Evolutionary conservation across 30 jellyfish, hydroid and myxozoan species (phyloP).

Genomic region (Phacellophora camtschatica): DNA sequence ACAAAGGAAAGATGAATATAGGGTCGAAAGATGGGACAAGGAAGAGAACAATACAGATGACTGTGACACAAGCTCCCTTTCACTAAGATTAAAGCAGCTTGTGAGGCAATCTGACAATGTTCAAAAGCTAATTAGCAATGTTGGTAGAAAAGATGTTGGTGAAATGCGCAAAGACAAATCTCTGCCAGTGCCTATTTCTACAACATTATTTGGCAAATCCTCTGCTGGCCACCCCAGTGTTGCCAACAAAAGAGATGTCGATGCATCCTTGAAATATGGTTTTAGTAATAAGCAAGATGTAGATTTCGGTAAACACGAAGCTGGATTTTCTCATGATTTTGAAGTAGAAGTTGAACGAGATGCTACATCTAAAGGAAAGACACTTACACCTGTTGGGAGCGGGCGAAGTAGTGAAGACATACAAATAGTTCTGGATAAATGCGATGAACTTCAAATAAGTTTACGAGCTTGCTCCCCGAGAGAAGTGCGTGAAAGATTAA

Average conservation of each 20-base stretch:
- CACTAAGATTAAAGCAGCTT: slow-evolving; percentile 68
- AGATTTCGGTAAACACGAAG: not conserved
- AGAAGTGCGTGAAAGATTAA: slow-evolving; percentile 57
- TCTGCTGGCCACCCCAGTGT: not conserved
- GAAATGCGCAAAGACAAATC: not conserved
- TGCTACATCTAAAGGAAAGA: not conserved
- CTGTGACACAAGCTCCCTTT: slow-evolving; percentile 62
- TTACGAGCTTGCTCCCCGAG: slow-evolving; percentile 69
- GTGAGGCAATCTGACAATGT: slow-evolving; percentile 86
- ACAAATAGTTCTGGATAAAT: slow-evolving; percentile 12
- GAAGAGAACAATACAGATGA: not conserved
- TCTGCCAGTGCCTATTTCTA: not conserved
- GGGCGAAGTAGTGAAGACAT: not conserved
- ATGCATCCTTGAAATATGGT: not conserved
- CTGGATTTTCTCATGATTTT: not conserved
- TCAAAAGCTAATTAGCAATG: slow-evolving; percentile 49
- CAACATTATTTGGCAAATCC: not conserved
- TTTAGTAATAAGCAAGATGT: not conserved
- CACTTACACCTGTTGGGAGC: not conserved
- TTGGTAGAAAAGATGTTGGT: slow-evolving; percentile 8
- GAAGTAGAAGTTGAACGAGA: not conserved
- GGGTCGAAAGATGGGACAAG: not conserved
- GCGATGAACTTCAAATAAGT: slow-evolving; percentile 71
- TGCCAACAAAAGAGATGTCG: not conserved
- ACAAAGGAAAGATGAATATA: not conserved